Conservation (phyloP, 2,888 invertebrate genomes). For the Mythimna lalbum region DNA sequence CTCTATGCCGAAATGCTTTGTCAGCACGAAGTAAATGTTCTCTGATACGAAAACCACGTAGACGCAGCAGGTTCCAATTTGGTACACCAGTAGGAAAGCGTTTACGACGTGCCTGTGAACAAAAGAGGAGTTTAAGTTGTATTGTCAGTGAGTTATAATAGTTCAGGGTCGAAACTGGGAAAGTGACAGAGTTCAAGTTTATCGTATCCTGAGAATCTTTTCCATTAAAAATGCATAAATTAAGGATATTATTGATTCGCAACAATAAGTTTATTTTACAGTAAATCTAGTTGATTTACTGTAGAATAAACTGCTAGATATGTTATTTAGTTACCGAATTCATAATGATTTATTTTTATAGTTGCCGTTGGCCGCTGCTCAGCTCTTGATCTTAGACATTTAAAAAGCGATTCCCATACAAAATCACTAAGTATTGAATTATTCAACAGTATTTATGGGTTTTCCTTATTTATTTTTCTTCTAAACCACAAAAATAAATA, state of each 20-base stretch:
- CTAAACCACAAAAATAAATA: no score
- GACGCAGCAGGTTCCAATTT: constrained; percentile 98
- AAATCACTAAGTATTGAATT: no score
- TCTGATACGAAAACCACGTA: constrained; percentile 98
- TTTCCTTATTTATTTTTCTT: no score
- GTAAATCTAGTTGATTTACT: neutral
- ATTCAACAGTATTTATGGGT: no score
- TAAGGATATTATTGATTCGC: neutral
- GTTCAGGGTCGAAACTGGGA: neutral
- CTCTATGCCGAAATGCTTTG: constrained; percentile 86
- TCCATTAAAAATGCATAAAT: neutral
- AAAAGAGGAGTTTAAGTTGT: constrained; percentile 4
- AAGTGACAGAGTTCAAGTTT: neutral
- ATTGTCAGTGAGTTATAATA: no score
- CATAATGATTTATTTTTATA: no score
- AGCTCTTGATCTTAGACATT: no score
- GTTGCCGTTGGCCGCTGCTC: no score
- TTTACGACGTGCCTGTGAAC: constrained; percentile 93
- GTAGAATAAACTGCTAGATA: no score
- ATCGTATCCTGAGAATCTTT: no score
- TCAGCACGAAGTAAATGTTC: constrained; percentile 94
- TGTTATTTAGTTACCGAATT: no score
- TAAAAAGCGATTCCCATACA: no score
- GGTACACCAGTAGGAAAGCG: constrained; percentile 95
- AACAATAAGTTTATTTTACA: constrained; percentile 3